Percentiles rank a stretch among this genome's conserved stretches.
Conservation (phyloP, 2,113 vertebrate species). For the Baryphthengus martii region DNA sequence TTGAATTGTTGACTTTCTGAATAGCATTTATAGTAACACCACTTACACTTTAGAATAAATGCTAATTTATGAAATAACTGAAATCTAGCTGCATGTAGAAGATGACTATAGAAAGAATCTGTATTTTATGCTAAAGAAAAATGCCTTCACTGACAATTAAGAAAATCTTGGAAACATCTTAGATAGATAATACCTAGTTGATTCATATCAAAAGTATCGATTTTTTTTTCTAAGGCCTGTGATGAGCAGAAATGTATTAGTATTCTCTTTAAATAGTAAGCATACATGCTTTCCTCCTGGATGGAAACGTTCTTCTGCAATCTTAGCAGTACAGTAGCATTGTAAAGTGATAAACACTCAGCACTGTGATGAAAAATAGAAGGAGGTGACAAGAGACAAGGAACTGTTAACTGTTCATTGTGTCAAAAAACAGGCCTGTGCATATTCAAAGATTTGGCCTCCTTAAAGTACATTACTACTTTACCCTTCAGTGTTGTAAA, state of each 20-base stretch:
- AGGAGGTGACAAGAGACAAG: background rate
- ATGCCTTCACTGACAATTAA: background rate
- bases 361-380: background rate
- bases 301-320: background rate
- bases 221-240: background rate
- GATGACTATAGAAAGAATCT: background rate
- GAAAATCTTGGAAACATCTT: background rate
- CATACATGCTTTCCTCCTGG: background rate
- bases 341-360: background rate
- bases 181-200: background rate
- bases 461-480: background rate
- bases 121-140: background rate
- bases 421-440: background rate
- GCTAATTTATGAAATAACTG: conserved; percentile 5
- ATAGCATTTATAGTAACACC: background rate
- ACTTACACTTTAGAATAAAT: background rate
- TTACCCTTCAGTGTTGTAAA: background rate
- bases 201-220: background rate
- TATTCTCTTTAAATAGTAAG: background rate
- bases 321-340: background rate
- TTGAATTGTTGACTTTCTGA: background rate
- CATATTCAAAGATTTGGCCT: background rate
- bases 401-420: background rate
- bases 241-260: background rate
- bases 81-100: conserved; percentile 1